A percentile compares a stretch with the other conserved stretches of the same genome.
These are phyloP conservation scores for Eupsilia transversa DNA, from an alignment of 2,888 invertebrate species.

Conservation along the genomic window DNA sequence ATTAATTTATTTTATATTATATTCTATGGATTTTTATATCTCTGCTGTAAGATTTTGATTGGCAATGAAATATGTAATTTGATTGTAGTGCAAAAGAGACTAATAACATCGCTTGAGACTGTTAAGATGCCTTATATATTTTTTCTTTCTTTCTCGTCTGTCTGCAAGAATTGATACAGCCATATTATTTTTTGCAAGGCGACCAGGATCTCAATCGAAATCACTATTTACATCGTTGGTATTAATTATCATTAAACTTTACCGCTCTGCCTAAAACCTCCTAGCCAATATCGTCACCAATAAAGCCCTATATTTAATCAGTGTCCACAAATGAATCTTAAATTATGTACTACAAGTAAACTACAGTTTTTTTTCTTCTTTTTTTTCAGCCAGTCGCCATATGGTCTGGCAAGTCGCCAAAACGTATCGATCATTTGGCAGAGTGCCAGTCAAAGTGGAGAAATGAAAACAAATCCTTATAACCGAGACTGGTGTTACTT, in stretches of 20 bases:
- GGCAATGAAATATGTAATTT: slow-evolving; percentile 4
- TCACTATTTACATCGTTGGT: not conserved
- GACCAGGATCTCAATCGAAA: not conserved
- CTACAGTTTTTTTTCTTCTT: slow-evolving; percentile 66
- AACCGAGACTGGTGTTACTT: slow-evolving; percentile 57
- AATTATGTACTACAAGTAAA: slow-evolving; percentile 73
- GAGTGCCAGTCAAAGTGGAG: slow-evolving; percentile 81
- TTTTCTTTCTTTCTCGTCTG: slow-evolving; percentile 1
- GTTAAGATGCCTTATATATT: not conserved
- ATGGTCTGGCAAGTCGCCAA: slow-evolving; percentile 83
- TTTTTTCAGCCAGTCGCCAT: slow-evolving; percentile 76
- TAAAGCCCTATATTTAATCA: slow-evolving; percentile 57
- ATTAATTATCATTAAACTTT: slow-evolving; percentile 7
- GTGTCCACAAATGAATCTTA: slow-evolving; percentile 67
- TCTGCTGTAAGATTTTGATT: not conserved
- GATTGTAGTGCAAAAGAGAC: not conserved
- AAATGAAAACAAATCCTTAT: slow-evolving; percentile 81
- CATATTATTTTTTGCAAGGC: slow-evolving; percentile 12
- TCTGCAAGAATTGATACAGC: not conserved
- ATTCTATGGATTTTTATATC: slow-evolving; percentile 12
- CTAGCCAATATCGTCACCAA: slow-evolving; percentile 21
- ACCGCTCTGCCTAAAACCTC: slow-evolving; percentile 8
- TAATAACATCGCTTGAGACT: not conserved
- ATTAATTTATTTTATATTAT: slow-evolving; percentile 6
- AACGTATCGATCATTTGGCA: slow-evolving; percentile 86